Base-by-base conservation (phyloP, 2,888 invertebrate species). In the Lottia scabra region DNA sequence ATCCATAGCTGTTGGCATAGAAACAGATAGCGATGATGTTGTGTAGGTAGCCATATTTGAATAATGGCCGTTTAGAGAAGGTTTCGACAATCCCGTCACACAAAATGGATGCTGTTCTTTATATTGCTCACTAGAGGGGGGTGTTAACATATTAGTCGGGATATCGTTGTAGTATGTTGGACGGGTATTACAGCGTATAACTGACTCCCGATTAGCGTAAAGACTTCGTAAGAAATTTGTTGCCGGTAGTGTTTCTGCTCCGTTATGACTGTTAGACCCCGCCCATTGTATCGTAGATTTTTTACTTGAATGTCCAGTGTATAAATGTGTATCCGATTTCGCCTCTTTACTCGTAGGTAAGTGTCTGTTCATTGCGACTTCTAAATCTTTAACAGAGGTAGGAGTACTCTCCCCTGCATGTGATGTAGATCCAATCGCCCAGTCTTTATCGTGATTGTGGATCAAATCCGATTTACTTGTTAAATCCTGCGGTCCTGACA, bases 361-460 rank as follows among this genome's bases (percentile, higher is more conserved):
- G 91, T 97, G 97, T 87, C 97, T 97, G 26, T 97, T 97, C 97
- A 98, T 98, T 65, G 96, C 97, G 86, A 97, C 96, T 89, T 98
- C 97, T 81, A 98, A 91, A 85, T 97, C 97, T 90, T 96, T 96
- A 0, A 96, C 96, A 1, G 96, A 95, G 75, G 74, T 82, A 30
- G 79, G 66, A 6, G 77, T 69, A 16, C 64, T 44, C 26, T 48
- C 68, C 26, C 63, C 46, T 12, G 70, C 15, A 0, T 19, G 19
- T 23, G 56, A 56, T 10, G 56, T 23, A 10, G 19, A 23, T 23
- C 10, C 56, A 19, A 56, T 12, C 4, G 56, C 23, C 56, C 56
- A 56, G 19, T 56, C 56, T 56, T 56, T 56, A 56, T 56, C 56
- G 1, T 10, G 19, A 56, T 56, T 56, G 23, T 56, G 56, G 10